These are phyloP conservation scores for Pelecanus crispus DNA, from an alignment of 2,113 vertebrate species.

Conservation along the genomic window DNA sequence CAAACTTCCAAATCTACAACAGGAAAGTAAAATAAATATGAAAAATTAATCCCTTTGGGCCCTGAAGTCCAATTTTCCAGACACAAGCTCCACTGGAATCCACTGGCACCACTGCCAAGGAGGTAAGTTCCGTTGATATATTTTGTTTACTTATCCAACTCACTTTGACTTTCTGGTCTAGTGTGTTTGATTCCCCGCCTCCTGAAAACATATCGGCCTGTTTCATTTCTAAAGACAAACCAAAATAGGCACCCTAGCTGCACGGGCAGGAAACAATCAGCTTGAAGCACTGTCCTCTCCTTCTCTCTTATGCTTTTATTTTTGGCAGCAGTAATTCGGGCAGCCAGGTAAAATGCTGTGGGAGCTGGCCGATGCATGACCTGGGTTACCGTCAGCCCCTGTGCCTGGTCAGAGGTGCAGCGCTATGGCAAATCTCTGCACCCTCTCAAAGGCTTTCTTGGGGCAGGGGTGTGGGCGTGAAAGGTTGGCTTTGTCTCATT, in stretches of 20 bases:
- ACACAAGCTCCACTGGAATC: constrained; percentile 23
- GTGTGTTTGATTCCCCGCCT: background rate
- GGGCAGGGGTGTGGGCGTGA: background rate
- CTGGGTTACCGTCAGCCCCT: background rate
- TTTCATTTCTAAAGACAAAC: constrained; percentile 3
- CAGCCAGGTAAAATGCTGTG: background rate
- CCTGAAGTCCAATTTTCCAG: constrained; percentile 24
- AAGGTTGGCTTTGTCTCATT: no score
- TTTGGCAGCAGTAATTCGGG: background rate
- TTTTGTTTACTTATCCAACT: constrained; percentile 24
- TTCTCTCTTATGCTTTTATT: background rate
- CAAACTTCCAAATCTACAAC: background rate
- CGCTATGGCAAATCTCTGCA: background rate
- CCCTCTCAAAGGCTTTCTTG: background rate
- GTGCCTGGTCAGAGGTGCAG: background rate
- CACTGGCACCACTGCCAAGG: constrained; percentile 3
- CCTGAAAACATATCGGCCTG: background rate
- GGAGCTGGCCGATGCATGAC: background rate
- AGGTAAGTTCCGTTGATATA: constrained; percentile 1
- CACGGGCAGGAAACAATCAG: background rate
- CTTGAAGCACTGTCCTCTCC: background rate
- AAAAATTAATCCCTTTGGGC: constrained; percentile 45
- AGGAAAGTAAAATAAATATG: constrained; percentile 52
- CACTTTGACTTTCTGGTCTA: background rate
- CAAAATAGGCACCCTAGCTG: background rate